Evolutionary conservation across 2,888 invertebrate species (phyloP), one percentile per base, ranked within the genome.

Genomic region (Caenorhabditis sinica): DNA sequence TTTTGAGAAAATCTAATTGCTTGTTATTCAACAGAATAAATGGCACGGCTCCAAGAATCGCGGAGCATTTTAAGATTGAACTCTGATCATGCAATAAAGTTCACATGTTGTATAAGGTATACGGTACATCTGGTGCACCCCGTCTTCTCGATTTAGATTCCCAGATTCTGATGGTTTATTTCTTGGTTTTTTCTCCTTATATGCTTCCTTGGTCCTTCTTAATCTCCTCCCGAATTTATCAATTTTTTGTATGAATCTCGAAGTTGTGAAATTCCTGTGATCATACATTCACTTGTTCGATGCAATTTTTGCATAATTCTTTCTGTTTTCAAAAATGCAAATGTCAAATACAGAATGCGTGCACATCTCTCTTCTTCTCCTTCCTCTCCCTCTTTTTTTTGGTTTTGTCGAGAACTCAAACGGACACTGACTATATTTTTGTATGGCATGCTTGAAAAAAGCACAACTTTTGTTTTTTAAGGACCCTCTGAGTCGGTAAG

Each of bases 381-480:
- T 43, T 61, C 61, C 40, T 30, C 25, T 40, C n/a, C 53, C 36
- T 36, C 49, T 30, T 15, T 1, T 49, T 56, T 56, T 56, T 36
- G 33, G 65, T 45, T 40, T 61, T 61, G 61, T 40, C 43, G 6
- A 36, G 33, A 61, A 45, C n/a, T 79, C 71, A 56, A 53, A 56
- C 53, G 15, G 51, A 4, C 28, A 40, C 75, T 75, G 13, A 56
- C 13, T 23, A 33, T 33, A 30, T 28, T 71, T 71, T 51, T 87
- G 76, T 85, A 88, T 88, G 87, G 83, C 77, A 82, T 88, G 87
- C 83, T 83, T 88, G 76, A 86, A 86, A 86, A 83, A 88, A 81
- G 85, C 76, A 71, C 83, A 86, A 83, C 79, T 88, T 65, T 83
- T 82, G 56, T 86, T 88, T 53, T 85, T 86, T 65, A 86, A 63